phyloP scores from a whole-genome alignment of 2,797 vertebrate genomes.

The Chiroxiphia lanceolata region DNA sequence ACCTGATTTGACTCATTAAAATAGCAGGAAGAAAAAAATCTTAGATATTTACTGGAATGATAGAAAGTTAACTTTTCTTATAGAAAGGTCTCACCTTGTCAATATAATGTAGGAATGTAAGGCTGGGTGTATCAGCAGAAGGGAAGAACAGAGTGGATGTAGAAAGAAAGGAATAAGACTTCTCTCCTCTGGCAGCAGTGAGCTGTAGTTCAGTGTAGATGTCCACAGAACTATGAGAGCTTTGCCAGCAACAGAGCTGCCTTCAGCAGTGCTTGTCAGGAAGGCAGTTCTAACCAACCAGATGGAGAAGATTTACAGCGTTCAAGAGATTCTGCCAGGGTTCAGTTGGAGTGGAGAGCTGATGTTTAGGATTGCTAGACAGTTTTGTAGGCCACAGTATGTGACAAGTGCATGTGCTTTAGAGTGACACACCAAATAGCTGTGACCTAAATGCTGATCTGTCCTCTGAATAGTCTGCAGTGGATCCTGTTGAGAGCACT shows the following conservation, averaged over 20 bases:
- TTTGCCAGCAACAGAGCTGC: neutral
- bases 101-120: neutral
- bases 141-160: neutral
- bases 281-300: neutral
- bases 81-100: neutral
- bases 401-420: neutral
- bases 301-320: neutral
- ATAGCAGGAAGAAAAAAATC: neutral
- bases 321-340: neutral
- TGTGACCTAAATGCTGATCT: neutral
- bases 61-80: neutral
- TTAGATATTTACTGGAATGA: neutral
- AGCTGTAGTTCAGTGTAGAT: neutral
- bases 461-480: neutral
- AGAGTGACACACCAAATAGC: neutral
- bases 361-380: neutral
- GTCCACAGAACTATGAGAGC: neutral
- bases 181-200: neutral
- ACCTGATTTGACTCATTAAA: neutral
- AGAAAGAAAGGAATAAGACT: neutral
- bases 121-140: neutral
- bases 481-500: neutral
- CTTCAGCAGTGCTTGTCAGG: neutral
- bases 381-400: neutral
- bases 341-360: neutral